Evolutionary conservation across 2,797 vertebrate species (phyloP).

Genomic region (Acrocephalus scirpaceus): DNA sequence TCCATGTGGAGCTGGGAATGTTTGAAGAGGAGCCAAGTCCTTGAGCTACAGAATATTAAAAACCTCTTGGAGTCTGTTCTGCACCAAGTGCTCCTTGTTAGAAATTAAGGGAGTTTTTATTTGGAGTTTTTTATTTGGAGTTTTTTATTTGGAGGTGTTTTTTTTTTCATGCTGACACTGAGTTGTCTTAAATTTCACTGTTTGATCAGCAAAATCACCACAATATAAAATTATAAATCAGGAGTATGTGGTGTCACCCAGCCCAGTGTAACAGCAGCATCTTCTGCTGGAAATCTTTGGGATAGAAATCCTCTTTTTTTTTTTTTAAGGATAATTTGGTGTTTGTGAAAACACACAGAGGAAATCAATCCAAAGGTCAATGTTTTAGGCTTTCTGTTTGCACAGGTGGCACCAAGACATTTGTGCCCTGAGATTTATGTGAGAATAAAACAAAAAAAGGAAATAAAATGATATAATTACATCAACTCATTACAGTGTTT

Average conservation of each 20-base stretch:
- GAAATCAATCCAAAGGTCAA: neutral
- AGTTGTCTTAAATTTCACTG: neutral
- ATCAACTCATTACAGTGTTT: neutral
- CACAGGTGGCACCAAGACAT: neutral
- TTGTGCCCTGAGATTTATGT: neutral
- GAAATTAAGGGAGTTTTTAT: neutral
- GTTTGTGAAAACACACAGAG: neutral
- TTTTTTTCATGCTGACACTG: neutral
- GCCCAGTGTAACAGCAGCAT: neutral
- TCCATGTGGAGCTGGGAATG: neutral
- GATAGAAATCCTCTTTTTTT: neutral
- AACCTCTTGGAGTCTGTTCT: neutral
- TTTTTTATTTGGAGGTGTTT: neutral
- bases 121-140: neutral
- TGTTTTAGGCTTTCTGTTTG: neutral
- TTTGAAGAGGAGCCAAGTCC: constrained; percentile 38
- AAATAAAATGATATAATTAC: neutral
- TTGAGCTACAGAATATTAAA: constrained; percentile 23
- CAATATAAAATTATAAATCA: neutral
- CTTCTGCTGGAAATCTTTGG: neutral
- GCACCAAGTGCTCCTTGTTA: neutral
- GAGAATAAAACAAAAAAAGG: neutral
- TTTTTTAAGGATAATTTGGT: neutral
- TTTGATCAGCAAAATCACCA: neutral
- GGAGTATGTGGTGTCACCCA: neutral